Base-by-base conservation (phyloP, 2,113 vertebrate genomes). In the Nansenia antarctica region DNA sequence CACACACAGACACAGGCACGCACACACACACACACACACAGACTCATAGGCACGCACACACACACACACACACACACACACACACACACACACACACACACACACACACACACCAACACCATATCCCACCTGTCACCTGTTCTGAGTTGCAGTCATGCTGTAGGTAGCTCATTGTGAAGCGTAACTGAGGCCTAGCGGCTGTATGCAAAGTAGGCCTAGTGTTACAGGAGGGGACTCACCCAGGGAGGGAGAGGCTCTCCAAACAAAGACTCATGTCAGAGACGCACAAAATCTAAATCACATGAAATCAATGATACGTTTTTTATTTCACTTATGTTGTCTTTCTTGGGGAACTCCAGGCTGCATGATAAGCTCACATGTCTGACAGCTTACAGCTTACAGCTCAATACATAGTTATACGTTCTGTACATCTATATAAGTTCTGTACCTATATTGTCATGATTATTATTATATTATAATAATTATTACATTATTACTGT, bases 141-240 rank as follows among this genome's bases (percentile, higher is more conserved):
- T 18, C 9, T 22, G 45, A 42, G 57, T 27, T 31, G 57, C 24
- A 69, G 22, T 15, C 47, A 32, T 22, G 57, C 49, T 74, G 53
- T 67, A 64, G 59, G 67, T 58, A 32, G 62, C 58, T 35, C 59
- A 75, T 67, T 77, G 59, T 64, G 62, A 85, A 54, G n/a, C 60
- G 53, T 64, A 31, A 58, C 29, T 6, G 29, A 18, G 32, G 5
- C 1, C 54, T 55, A 30, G 37, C 71, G 73, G 69, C 72, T 86
- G 74, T 78, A 85, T 82, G 75, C 73, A 80, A 82, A 81, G 67
- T 34, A 74, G 77, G 62, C 68, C 27, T 20, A 35, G 26, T 35
- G 57, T 64, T 30, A 15, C 14, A 49, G 26, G 45, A 55, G 39
- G 42, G 37, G 42, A 11, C 35, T 11, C 8, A 27, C 22, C 24